Evolutionary conservation across 2,797 vertebrate genomes (phyloP).

Genomic region (Enteromius trimaculatus): DNA sequence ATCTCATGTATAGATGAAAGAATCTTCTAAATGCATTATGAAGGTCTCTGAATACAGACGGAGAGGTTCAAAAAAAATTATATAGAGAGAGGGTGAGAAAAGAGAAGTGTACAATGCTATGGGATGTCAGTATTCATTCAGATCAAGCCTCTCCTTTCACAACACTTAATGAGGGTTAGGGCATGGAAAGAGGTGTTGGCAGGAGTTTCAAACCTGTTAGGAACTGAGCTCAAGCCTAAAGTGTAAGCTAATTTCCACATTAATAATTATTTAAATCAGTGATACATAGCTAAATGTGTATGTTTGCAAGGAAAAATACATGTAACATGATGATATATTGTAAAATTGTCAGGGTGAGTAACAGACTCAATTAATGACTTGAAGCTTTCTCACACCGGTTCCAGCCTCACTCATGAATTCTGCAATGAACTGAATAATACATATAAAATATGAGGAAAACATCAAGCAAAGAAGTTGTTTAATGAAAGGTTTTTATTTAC

Average conservation of each 20-base stretch:
- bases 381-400: background rate
- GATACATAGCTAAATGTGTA: background rate
- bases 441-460: background rate
- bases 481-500: background rate
- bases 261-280: background rate
- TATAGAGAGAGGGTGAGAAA: slow-evolving; percentile 7
- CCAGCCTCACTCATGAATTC: background rate
- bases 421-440: background rate
- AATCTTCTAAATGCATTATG: slow-evolving; percentile 13
- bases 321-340: background rate
- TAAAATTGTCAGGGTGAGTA: background rate
- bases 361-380: too few relatives aligned
- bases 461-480: background rate
- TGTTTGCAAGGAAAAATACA: background rate
- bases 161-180: slow-evolving; percentile 52
- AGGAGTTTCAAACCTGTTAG: slow-evolving; percentile 52
- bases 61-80: background rate
- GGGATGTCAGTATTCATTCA: slow-evolving; percentile 55
- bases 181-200: slow-evolving; percentile 54
- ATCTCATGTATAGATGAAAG: background rate
- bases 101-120: slow-evolving; percentile 19
- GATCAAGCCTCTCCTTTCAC: slow-evolving; percentile 53
- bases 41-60: slow-evolving; percentile 1
- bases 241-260: background rate
- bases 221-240: slow-evolving; percentile 29